Evolutionary conservation across 2,113 vertebrate genomes (phyloP).

Genomic region (Myanophis thanlyinensis): DNA sequence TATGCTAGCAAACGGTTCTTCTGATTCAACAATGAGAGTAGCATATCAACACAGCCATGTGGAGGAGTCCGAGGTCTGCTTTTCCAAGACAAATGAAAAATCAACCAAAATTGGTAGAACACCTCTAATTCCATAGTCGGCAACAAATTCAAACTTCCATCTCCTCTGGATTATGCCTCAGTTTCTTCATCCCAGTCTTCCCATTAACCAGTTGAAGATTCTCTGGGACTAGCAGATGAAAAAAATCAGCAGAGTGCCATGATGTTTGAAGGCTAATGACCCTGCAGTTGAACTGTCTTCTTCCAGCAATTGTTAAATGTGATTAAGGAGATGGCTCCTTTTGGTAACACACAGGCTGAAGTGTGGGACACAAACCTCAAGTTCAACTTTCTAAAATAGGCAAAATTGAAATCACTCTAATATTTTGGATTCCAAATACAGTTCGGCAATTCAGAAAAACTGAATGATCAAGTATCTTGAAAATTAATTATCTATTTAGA

Average conservation of each 20-base stretch:
- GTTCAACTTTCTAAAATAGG: not conserved
- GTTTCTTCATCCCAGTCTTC: not conserved
- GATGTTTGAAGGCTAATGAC: not conserved
- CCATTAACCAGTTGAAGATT: not conserved
- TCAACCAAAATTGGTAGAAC: not conserved
- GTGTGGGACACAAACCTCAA: not conserved
- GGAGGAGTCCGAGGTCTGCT: not conserved
- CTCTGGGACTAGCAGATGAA: not conserved
- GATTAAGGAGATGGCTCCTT: not conserved
- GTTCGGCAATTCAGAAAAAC: not conserved
- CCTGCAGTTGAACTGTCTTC: not conserved
- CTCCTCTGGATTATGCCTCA: not conserved
- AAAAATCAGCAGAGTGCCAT: not conserved
- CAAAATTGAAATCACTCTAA: not conserved
- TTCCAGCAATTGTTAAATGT: not conserved
- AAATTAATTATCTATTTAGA: not conserved
- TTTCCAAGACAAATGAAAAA: not conserved
- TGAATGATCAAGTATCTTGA: not conserved
- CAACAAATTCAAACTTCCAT: not conserved
- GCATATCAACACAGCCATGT: not conserved
- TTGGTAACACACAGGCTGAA: not conserved
- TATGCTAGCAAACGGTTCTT: not conserved
- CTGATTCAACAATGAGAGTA: not conserved
- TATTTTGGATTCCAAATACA: not conserved
- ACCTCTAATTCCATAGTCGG: not conserved